A percentile compares a stretch with the other conserved stretches of the same genome.
phyloP scores from a whole-genome alignment of 2,797 vertebrate genomes.

The Rhodeus uyekii region DNA sequence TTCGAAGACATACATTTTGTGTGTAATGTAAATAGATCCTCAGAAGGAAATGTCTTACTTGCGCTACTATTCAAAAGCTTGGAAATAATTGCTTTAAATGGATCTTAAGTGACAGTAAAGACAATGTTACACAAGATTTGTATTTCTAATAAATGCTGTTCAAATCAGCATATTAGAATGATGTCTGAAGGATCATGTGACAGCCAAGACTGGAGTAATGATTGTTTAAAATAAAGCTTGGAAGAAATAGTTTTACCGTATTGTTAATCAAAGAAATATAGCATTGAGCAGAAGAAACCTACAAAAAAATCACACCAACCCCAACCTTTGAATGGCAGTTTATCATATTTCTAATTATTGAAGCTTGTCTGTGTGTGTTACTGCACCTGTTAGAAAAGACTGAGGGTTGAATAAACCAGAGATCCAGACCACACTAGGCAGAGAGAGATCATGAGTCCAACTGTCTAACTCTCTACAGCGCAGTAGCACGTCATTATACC shows the following conservation, averaged over 20 bases:
- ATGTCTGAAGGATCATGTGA: not conserved
- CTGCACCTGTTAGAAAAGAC: conserved; percentile 93
- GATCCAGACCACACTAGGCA: conserved; percentile 89
- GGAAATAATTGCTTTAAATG: not conserved
- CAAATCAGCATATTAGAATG: not conserved
- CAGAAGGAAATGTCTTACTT: not conserved
- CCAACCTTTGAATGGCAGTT: not conserved
- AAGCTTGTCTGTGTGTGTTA: not conserved
- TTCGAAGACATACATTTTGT: conserved; percentile 50
- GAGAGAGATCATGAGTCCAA: conserved; percentile 86
- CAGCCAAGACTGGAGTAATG: not conserved
- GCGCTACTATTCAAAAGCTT: not conserved
- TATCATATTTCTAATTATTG: not conserved
- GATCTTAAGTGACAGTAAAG: not conserved
- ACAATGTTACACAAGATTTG: not conserved
- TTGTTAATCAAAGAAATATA: not conserved
- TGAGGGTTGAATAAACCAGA: conserved; percentile 95
- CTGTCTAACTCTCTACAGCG: conserved; percentile 84
- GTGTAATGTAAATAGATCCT: not conserved
- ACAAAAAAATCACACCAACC: not conserved
- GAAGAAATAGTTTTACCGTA: too few species aligned
- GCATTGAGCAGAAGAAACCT: not conserved
- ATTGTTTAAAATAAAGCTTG: not conserved
- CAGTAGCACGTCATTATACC: conserved; percentile 81
- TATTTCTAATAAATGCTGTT: not conserved